Evolutionary conservation across 1,140 invertebrate species (phyloP).

Genomic region (Bombus superbus): DNA sequence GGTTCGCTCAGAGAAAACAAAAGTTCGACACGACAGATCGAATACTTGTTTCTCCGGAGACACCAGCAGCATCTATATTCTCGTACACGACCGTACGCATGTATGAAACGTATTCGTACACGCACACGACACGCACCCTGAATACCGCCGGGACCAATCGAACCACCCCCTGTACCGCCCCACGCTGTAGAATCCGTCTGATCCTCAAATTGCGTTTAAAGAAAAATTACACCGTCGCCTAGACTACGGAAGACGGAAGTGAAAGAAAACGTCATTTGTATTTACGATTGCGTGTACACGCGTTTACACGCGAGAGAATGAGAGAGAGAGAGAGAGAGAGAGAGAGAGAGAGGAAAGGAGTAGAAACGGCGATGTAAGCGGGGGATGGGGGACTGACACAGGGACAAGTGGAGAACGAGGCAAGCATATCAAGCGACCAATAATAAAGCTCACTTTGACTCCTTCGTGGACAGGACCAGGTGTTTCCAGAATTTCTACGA

Average conservation of each 20-base stretch:
- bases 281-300: not conserved
- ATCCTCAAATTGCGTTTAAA: not conserved
- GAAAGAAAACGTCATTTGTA: not conserved
- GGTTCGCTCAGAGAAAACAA: not conserved
- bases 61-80: not conserved
- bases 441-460: slow-evolving; percentile 13
- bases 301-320: not conserved
- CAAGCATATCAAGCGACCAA: slow-evolving; percentile 57
- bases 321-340: not conserved
- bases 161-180: slow-evolving; percentile 31
- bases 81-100: not conserved
- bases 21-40: not conserved
- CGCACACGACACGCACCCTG: slow-evolving; percentile 59
- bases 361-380: not conserved
- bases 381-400: not conserved
- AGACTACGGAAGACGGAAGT: not conserved
- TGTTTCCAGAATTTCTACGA: not conserved
- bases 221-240: slow-evolving; percentile 24
- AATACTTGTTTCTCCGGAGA: not conserved
- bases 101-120: not conserved
- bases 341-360: not conserved
- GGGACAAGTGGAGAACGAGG: not conserved
- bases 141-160: slow-evolving; percentile 76
- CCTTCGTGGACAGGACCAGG: not conserved
- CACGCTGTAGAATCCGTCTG: not conserved